Conservation (phyloP, 2,888 invertebrate genomes). For the Parthenolecanium corni region DNA sequence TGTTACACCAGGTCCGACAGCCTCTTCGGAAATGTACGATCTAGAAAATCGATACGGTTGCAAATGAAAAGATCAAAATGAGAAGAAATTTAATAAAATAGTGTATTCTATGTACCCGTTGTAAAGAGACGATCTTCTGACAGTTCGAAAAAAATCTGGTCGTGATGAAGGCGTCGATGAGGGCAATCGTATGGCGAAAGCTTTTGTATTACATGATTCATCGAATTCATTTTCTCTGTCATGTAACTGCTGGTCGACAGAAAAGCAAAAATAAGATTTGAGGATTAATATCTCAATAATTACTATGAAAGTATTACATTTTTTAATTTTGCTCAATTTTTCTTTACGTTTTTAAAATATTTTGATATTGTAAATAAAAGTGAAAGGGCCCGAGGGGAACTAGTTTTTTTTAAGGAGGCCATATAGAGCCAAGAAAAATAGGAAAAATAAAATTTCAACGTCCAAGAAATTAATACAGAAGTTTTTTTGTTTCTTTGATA, state of each 20-base stretch:
- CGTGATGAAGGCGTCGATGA: constrained; percentile 34
- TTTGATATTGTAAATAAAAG: too few relatives aligned
- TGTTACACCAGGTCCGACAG: background rate
- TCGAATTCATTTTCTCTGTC: constrained; percentile 19
- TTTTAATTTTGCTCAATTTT: too few relatives aligned
- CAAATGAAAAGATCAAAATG: background rate
- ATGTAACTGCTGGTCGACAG: too few relatives aligned
- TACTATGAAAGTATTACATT: too few relatives aligned
- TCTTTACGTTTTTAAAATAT: too few relatives aligned
- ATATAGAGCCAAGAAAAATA: too few relatives aligned
- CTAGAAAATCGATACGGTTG: background rate
- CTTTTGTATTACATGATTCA: constrained; percentile 35
- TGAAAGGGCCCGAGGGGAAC: too few relatives aligned
- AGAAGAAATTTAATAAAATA: background rate
- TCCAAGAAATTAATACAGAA: too few relatives aligned
- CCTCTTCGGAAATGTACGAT: constrained; percentile 6
- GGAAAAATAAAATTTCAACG: too few relatives aligned
- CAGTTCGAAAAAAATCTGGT: background rate
- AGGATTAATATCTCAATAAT: background rate
- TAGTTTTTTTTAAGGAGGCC: too few relatives aligned
- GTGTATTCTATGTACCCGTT: constrained; percentile 4
- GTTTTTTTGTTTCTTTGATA: too few relatives aligned
- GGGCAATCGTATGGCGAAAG: constrained; percentile 34
- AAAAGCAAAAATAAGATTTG: background rate
- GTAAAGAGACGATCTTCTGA: constrained; percentile 4